A percentile compares a stretch with the other conserved stretches of the same genome.
Conservation (phyloP, 2,888 invertebrate species). For the Tetramorium bicarinatum region DNA sequence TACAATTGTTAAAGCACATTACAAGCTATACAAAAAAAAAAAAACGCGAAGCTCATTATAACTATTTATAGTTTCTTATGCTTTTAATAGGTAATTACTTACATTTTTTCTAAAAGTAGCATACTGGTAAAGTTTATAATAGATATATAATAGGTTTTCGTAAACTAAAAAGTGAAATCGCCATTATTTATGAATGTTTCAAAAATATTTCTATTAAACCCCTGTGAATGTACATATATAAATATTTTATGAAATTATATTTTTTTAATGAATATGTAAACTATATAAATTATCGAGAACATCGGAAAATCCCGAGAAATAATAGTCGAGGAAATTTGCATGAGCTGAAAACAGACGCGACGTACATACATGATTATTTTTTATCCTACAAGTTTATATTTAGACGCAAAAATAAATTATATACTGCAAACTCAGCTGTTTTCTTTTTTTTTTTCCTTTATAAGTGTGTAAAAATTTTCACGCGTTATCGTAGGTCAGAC, state of each 20-base stretch:
- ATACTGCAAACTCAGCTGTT: not conserved
- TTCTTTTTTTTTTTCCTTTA: conserved; percentile 47
- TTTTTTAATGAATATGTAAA: not conserved
- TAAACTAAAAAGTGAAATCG: not conserved
- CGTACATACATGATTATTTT: not conserved
- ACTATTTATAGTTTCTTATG: not conserved
- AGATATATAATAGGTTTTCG: not conserved
- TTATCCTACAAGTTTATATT: conserved; percentile 49
- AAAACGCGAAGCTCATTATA: not conserved
- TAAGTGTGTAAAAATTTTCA: conserved; percentile 27
- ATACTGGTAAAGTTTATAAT: not conserved
- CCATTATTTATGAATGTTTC: not conserved
- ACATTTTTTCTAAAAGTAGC: not conserved
- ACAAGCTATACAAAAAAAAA: not conserved
- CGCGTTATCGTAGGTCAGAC: conserved; percentile 62
- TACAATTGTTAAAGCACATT: not conserved
- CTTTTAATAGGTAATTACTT: not conserved
- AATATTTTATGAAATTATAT: not conserved
- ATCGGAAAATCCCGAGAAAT: not conserved
- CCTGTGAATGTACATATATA: not conserved
- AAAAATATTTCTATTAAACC: not conserved
- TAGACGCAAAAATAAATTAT: conserved; percentile 33
- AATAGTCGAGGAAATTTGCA: not conserved
- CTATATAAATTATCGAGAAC: not conserved
- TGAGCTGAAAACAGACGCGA: not conserved